Evolutionary conservation across 2,113 vertebrate genomes (phyloP), one percentile per base, ranked within the genome.

Genomic region (Synchiropus splendidus): DNA sequence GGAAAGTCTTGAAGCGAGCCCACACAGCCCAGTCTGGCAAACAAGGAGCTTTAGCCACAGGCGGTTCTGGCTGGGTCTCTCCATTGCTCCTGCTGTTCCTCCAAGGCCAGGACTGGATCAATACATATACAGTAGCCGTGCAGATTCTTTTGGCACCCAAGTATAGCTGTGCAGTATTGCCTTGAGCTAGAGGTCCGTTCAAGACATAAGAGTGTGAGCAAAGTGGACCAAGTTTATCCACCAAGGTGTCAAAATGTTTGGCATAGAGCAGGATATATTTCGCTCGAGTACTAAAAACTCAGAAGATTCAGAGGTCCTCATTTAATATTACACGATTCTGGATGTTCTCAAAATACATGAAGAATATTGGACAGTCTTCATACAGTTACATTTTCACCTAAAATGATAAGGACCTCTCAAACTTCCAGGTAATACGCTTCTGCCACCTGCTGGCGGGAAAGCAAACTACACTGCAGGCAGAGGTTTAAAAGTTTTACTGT

Each of bases 1-100:
- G 51, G 51, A 47, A 18, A 64, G 72, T 67, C 61, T 64, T 59
- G 51, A 66, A 71, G 60, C 53, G 44, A 70, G 64, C 79, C 74
- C 74, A 77, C 74, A 69, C 68, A 69, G 58, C 68, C 69, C 78
- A 61, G 69, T 57, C 69, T 74, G 76, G 64, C 63, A 63, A 64
- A 58, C 64, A 36, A 42, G 74, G 65, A 64, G 67, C 58, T 61
- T 54, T 73, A 49, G 76, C 76, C 67, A 77, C 65, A 33, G 74
- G 79, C 76, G 39, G 42, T 81, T 75, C 65, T 81, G 78, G 78
- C 73, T 50, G 27, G 63, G 66, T 56, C 71, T 70, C 63, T 55
- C 40, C 59, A 42, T 16, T 51, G 55, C 61, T 70, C 58, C 74
- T 45, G 47, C 62, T 45, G 64, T 54, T 72, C 67, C 74, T 76